Conservation (phyloP, 2,888 invertebrate species). For the Neoaliturus tenellus region DNA sequence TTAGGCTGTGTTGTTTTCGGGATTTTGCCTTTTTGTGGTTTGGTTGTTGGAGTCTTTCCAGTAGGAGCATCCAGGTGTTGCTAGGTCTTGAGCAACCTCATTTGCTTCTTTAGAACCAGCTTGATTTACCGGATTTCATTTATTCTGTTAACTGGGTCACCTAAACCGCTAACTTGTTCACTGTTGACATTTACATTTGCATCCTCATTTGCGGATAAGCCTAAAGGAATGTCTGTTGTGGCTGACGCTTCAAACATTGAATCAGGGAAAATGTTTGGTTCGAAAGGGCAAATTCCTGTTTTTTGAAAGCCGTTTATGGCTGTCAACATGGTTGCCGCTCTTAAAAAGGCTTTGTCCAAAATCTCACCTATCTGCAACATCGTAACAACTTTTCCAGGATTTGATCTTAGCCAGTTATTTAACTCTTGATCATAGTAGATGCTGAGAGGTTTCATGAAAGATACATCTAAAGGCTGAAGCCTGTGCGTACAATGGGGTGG, state of each 20-base stretch:
- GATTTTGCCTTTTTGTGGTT: no score
- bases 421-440: constrained; percentile 65
- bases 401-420: constrained; percentile 62
- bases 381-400: constrained; percentile 67
- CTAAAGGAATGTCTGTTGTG: constrained; percentile 56
- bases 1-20: no score
- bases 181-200: neutral
- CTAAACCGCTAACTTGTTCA: neutral
- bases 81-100: no score
- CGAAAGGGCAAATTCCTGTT: constrained; percentile 67
- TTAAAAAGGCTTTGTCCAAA: constrained; percentile 61
- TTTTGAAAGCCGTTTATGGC: constrained; percentile 67
- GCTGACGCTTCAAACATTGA: constrained; percentile 66
- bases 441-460: constrained; percentile 66
- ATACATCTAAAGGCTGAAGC: constrained; percentile 61
- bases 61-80: no score
- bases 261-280: constrained; percentile 67
- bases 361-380: constrained; percentile 63
- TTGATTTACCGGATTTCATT: no score
- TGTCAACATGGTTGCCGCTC: constrained; percentile 65
- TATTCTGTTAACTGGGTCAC: neutral
- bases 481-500: constrained; percentile 59
- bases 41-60: no score
- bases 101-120: no score
- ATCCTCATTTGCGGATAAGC: neutral